phyloP scores from a whole-genome alignment of 2,888 invertebrate genomes.

The Biston stratarius region DNA sequence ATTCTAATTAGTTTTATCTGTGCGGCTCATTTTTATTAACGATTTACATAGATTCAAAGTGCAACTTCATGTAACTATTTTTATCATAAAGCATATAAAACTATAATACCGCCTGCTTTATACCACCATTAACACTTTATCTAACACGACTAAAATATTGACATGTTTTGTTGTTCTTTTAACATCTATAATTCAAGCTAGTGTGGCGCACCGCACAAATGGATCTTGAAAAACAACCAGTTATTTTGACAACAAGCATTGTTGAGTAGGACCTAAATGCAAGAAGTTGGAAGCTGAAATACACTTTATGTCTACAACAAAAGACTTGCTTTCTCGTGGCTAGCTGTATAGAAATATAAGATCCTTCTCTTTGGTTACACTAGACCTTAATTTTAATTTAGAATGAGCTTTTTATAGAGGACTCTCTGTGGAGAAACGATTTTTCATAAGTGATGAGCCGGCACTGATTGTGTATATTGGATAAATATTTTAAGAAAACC shows the following conservation, averaged over 20 bases:
- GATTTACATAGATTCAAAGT: constrained; percentile 26
- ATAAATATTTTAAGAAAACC: constrained; percentile 82
- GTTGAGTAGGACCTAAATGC: constrained; percentile 65
- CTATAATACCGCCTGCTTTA: constrained; percentile 54
- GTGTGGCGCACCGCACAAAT: constrained; percentile 74
- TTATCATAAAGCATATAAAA: constrained; percentile 40
- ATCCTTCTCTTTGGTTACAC: constrained; percentile 71
- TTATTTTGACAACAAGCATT: constrained; percentile 77
- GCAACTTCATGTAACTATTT: constrained; percentile 19
- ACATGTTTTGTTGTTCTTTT: constrained; percentile 77
- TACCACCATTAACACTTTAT: constrained; percentile 73
- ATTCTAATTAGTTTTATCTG: constrained; percentile 22
- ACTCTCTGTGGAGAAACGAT: constrained; percentile 79
- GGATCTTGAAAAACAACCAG: constrained; percentile 83
- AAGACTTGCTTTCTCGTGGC: constrained; percentile 56
- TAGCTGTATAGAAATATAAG: constrained; percentile 58
- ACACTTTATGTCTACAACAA: constrained; percentile 41
- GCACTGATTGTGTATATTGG: constrained; percentile 83
- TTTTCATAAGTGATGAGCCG: constrained; percentile 85
- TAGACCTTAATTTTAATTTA: constrained; percentile 86
- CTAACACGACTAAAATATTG: constrained; percentile 73
- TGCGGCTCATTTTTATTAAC: constrained; percentile 18
- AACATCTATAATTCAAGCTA: constrained; percentile 76
- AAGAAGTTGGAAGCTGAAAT: constrained; percentile 49
- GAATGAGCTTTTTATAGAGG: constrained; percentile 85